These are phyloP conservation scores for Hoplodrina ambigua DNA, from an alignment of 2,888 invertebrate genomes.

Conservation along the genomic window DNA sequence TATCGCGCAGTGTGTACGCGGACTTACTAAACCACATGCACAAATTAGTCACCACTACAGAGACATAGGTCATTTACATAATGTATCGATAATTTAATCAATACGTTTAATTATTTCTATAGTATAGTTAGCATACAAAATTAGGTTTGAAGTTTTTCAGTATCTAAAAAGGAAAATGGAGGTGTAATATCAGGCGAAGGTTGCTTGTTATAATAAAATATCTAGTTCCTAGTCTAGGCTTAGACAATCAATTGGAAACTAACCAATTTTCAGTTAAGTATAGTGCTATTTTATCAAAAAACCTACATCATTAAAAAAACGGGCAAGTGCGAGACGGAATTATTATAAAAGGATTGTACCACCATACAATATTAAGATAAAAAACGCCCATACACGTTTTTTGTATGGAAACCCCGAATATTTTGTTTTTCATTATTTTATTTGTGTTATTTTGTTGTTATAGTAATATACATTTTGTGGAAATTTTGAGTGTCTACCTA, in stretches of 20 bases:
- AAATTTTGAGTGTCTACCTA: too few species aligned
- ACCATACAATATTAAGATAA: too few species aligned
- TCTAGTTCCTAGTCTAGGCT: slow-evolving; percentile 7
- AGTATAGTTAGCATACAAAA: background rate
- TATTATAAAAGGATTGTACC: too few species aligned
- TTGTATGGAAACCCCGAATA: too few species aligned
- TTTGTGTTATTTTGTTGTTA: too few species aligned
- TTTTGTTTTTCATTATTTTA: too few species aligned
- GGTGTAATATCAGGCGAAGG: background rate
- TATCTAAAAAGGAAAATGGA: background rate
- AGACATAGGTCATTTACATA: slow-evolving; percentile 31
- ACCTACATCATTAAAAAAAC: slow-evolving; percentile 1
- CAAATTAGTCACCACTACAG: slow-evolving; percentile 30
- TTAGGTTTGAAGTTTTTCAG: background rate
- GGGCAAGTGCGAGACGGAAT: too few species aligned
- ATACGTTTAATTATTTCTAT: background rate
- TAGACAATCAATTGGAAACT: slow-evolving; percentile 33
- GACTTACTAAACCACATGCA: slow-evolving; percentile 22
- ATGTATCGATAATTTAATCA: slow-evolving; percentile 28
- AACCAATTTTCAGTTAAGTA: slow-evolving; percentile 11
- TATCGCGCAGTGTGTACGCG: background rate
- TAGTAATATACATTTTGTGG: too few species aligned
- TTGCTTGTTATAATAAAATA: background rate
- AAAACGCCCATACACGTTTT: too few species aligned
- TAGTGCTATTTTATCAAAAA: background rate